Percentiles rank a stretch among this genome's conserved stretches.
These are phyloP conservation scores for Thalpophila matura DNA, from an alignment of 2,888 invertebrate genomes.

Conservation along the genomic window DNA sequence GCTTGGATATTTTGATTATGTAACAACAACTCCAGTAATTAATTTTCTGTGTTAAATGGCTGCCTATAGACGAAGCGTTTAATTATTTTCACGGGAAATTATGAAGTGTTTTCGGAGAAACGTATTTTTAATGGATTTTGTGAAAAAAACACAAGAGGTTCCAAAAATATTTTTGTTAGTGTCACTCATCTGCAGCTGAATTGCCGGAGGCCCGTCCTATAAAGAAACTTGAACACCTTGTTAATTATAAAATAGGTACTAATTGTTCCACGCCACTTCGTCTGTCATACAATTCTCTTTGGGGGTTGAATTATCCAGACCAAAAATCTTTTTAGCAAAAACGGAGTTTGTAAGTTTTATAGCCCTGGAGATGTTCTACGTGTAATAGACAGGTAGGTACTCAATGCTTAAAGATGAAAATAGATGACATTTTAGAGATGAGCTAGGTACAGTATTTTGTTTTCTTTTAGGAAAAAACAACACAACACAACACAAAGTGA, in stretches of 20 bases:
- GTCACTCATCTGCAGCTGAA: slow-evolving; percentile 20
- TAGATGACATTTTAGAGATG: no score
- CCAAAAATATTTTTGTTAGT: not conserved
- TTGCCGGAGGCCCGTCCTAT: not conserved
- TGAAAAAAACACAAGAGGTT: not conserved
- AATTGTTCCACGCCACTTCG: not conserved
- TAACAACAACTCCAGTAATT: slow-evolving; percentile 23
- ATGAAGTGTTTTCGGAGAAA: not conserved
- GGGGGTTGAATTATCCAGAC: no score
- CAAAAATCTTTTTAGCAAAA: no score
- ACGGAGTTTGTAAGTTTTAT: not conserved
- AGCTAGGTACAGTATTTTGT: not conserved
- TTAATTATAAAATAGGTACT: slow-evolving; percentile 23
- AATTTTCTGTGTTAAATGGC: slow-evolving; percentile 33
- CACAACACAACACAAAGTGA: slow-evolving; percentile 5
- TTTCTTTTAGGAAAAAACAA: not conserved
- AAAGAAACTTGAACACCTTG: slow-evolving; percentile 8
- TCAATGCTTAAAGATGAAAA: no score
- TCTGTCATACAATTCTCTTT: not conserved
- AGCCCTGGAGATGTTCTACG: not conserved
- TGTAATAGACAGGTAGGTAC: not conserved
- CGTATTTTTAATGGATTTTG: not conserved
- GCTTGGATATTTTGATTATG: slow-evolving; percentile 22
- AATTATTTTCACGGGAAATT: slow-evolving; percentile 18
- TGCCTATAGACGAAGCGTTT: slow-evolving; percentile 6